Base-by-base conservation (phyloP, 2,113 vertebrate genomes). In the Cariama cristata region DNA sequence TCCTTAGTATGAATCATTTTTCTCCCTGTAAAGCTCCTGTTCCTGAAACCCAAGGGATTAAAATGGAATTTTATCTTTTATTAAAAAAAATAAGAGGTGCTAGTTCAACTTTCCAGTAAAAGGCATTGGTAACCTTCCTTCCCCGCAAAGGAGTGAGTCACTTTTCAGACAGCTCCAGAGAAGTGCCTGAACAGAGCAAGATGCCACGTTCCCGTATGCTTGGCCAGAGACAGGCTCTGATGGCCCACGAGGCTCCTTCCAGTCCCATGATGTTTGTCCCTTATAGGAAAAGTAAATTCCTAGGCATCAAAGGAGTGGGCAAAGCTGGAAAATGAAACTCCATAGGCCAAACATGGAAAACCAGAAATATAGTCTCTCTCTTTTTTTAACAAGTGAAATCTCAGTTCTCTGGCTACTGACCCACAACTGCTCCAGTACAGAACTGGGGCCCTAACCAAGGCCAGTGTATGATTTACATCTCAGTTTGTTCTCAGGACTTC, bases 61-160 rank as follows among this genome's bases (percentile, higher is more conserved):
- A 90, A 83, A 30, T 0, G 5, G 55, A 95, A 73, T 91, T 94
- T 84, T 92, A 56, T 49, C 52, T 87, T 81, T 67, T 45, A 87
- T 74, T 64, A 10, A 20, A 35, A 53, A 79, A 38, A 53, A 68
- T 4, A 87, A 83, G 77, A 88, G 81, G 62, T 45, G 33, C 35
- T 94, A 79, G 55, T 92, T 85, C 56, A 86, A 58, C 92, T 94
- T 96, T 94, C 90, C 95, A 94, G 66, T 80, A 91, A 94, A 85
- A 92, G 55, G 40, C 88, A 68, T 6, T 27, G 79, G 79, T 69
- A 91, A 86, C 74, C 67, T 86, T 68, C 24, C 66, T 77, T 93
- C 62, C 73, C 40, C 80, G 80, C 92, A 93, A 64, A 93, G 74
- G 26, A 73, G 58, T 92, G 88, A 97, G 81, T 96, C 96, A 91